phyloP scores from a whole-genome alignment of 1,140 invertebrate species.

The Hermetia illucens region DNA sequence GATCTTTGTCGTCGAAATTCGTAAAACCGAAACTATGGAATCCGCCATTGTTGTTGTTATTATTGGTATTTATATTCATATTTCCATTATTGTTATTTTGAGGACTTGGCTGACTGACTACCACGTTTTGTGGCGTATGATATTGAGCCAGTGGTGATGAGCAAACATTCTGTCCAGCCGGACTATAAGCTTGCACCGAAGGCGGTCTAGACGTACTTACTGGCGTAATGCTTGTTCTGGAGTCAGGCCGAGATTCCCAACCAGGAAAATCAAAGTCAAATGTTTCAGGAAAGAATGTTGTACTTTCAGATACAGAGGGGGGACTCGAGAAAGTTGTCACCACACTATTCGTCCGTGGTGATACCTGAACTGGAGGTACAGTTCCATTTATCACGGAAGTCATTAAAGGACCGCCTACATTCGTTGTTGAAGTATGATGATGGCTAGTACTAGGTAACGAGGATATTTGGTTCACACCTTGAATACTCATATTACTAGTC shows the following conservation, averaged over 20 bases:
- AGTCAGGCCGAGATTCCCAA: constrained; percentile 29
- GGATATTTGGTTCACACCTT: constrained; percentile 12
- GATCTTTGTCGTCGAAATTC: constrained; percentile 16
- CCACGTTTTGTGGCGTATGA: constrained; percentile 23
- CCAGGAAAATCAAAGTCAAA: constrained; percentile 29
- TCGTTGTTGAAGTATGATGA: constrained; percentile 16
- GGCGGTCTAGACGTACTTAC: constrained; percentile 26
- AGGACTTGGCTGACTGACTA: constrained; percentile 26
- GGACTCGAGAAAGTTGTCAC: constrained; percentile 22
- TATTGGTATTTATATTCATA: constrained; percentile 9
- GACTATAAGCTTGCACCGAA: constrained; percentile 28
- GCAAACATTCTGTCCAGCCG: constrained; percentile 16
- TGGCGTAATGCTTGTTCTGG: constrained; percentile 25
- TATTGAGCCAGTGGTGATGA: constrained; percentile 28
- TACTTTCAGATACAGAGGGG: constrained; percentile 23
- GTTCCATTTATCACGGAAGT: constrained; percentile 47
- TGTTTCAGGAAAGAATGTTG: constrained; percentile 16
- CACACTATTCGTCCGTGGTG: constrained; percentile 11
- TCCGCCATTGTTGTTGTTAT: constrained; percentile 27
- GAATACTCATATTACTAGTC: constrained; percentile 12
- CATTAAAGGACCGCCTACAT: constrained; percentile 47
- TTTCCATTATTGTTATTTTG: constrained; percentile 31
- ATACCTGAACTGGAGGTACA: constrained; percentile 10
- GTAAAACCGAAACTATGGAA: constrained; percentile 17
- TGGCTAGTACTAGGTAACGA: constrained; percentile 11